A percentile compares a stretch with the other conserved stretches of the same genome.
Evolutionary conservation across 2,888 invertebrate genomes (phyloP).

Genomic region (Prosapia bicincta): DNA sequence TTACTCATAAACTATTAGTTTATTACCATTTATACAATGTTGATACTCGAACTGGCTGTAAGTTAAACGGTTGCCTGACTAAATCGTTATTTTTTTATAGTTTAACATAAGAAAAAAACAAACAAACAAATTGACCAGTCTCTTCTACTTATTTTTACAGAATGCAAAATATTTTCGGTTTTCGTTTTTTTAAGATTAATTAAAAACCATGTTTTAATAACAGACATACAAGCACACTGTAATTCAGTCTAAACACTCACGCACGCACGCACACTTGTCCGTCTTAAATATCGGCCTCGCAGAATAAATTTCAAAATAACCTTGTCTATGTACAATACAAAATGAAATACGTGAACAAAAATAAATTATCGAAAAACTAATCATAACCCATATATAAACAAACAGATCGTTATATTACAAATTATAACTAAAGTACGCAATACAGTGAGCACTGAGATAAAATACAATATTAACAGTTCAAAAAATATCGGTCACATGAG

Average conservation of each 20-base stretch:
- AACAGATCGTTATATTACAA: not conserved
- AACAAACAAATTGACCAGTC: conserved; percentile 14
- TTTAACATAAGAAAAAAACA: conserved; percentile 4
- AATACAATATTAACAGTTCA: conserved; percentile 6
- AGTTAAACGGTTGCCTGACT: not conserved
- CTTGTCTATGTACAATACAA: not conserved
- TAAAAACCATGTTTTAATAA: conserved; percentile 4
- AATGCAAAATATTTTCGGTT: conserved; percentile 26
- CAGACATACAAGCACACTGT: conserved; percentile 2
- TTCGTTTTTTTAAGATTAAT: conserved; percentile 13
- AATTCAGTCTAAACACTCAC: conserved; percentile 10
- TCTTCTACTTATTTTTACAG: conserved; percentile 1
- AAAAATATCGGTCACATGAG: not conserved
- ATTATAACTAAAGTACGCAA: not conserved
- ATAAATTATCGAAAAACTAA: conserved; percentile 1
- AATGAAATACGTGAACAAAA: conserved; percentile 10
- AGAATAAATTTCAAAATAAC: not conserved
- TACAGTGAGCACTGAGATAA: not conserved
- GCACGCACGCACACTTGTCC: conserved; percentile 17
- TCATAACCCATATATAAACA: not conserved
- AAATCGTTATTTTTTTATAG: not conserved
- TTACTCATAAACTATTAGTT: conserved; percentile 42
- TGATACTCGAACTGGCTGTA: conserved; percentile 37
- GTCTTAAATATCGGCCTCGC: conserved; percentile 18
- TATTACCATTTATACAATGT: conserved; percentile 42